Evolutionary conservation across 2,888 invertebrate genomes (phyloP), one percentile per base, ranked within the genome.

Genomic region (Geotrupes spiniger): DNA sequence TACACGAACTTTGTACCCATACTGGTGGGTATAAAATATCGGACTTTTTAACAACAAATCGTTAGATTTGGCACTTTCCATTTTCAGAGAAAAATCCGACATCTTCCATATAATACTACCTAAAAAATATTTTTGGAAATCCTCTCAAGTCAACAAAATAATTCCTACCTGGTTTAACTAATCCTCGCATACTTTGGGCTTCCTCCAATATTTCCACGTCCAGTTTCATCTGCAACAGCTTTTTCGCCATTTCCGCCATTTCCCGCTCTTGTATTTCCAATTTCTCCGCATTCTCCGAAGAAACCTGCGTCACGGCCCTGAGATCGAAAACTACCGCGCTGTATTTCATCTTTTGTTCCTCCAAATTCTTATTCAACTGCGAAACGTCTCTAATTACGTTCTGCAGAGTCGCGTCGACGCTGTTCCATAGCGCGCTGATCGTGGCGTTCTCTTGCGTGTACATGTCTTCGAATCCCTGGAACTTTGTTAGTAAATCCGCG

Each of bases 1-100:
- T 73, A 85, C 84, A 71, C 85, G 79, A 12, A 89, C 65, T 2
- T 83, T 83, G 68, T 89, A 89, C n/a, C 89, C 88, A 58, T 83
- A 87, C 51, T 81, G 81, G 61, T 80, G 81, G 29, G 84, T 83
- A 29, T 81, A 78, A 66, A 89, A 88, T 52, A 82, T 72, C 0
- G 85, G 82, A 60, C 88, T 87, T 53, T 79, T 80, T 1, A 87
- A 63, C 0, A 82, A 77, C 0, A 78, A 74, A 52, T 83, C 82
- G 37, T 77, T 81, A 33, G 82, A 81, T 58, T 82, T 85, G 0
- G 87, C 83, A 12, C 82, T 82, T 41, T 79, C 80, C 74, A 89
- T 78, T 54, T 85, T 82, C 6, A 78, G 73, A 0, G 77, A 70
- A 61, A 83, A 85, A 53, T 83, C 78, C 49, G 81, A 80, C 60